A percentile compares a stretch with the other conserved stretches of the same genome.
phyloP scores from a whole-genome alignment of 2,888 invertebrate species.

The Cybosia mesomella region DNA sequence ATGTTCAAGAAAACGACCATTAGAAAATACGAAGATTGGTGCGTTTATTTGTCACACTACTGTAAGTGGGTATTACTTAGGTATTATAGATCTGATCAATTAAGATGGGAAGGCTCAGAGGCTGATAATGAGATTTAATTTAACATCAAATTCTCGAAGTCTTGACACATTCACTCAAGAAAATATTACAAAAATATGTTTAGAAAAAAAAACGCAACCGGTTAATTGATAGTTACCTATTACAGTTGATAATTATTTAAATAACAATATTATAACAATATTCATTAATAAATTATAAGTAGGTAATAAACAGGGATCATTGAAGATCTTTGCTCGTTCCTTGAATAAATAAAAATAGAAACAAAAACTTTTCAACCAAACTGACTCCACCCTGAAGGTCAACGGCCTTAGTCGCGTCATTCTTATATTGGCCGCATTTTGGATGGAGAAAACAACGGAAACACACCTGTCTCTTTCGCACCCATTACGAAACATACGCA shows the following conservation, averaged over 20 bases:
- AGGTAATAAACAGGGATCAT: neutral
- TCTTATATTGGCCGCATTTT: constrained; percentile 86
- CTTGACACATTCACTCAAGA: no score
- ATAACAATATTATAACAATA: neutral
- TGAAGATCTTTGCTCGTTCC: constrained; percentile 24
- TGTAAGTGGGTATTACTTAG: no score
- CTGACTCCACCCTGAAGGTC: constrained; percentile 70
- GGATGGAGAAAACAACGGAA: constrained; percentile 76
- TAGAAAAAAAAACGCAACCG: no score
- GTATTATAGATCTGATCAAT: no score
- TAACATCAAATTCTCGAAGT: no score
- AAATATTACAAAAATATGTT: no score
- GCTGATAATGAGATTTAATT: no score
- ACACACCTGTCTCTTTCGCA: constrained; percentile 68
- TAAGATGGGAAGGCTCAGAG: no score
- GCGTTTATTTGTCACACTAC: no score
- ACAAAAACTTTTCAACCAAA: constrained; percentile 51
- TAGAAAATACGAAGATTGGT: no score
- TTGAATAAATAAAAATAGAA: constrained; percentile 50
- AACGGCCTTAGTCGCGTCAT: constrained; percentile 82
- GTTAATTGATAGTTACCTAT: neutral
- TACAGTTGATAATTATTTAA: no score
- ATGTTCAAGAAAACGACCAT: no score
- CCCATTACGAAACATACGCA: constrained; percentile 64
- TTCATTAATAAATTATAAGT: constrained; percentile 15